Conservation (phyloP, 2,797 vertebrate genomes). For the Poecilia picta region DNA sequence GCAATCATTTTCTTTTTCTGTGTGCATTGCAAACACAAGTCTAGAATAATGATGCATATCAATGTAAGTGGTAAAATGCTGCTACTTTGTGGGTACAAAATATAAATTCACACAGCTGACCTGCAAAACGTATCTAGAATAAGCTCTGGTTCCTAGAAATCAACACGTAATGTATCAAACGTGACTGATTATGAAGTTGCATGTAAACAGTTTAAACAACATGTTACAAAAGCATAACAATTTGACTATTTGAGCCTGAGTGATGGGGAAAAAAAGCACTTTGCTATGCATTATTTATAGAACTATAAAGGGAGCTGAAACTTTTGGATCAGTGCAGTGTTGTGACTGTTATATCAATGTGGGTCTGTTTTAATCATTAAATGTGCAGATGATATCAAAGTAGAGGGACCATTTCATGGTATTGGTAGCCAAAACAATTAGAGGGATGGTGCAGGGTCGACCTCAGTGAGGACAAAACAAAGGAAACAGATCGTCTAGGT, state of each 20-base stretch:
- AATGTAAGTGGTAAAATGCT: conserved; percentile 15
- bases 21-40: not conserved
- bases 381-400: not conserved
- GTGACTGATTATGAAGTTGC: conserved; percentile 17
- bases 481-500: not conserved
- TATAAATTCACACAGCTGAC: conserved; percentile 23
- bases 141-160: conserved; percentile 10
- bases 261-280: conserved; percentile 39
- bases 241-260: conserved; percentile 28
- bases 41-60: not conserved
- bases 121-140: conserved; percentile 21
- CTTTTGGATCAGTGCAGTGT: not conserved
- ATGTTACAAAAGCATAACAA: conserved; percentile 6
- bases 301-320: not conserved
- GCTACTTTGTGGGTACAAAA: conserved; percentile 9
- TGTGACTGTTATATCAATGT: not conserved
- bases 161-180: conserved; percentile 3
- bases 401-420: not conserved
- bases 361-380: not conserved
- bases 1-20: conserved; percentile 1
- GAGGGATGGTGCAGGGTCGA: not conserved
- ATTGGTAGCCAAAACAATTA: not conserved
- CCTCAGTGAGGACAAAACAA: not conserved
- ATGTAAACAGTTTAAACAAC: conserved; percentile 39
- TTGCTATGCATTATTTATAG: conserved; percentile 8